Evolutionary conservation across 2,888 invertebrate species (phyloP).

Genomic region (Therioaphis trifolii): DNA sequence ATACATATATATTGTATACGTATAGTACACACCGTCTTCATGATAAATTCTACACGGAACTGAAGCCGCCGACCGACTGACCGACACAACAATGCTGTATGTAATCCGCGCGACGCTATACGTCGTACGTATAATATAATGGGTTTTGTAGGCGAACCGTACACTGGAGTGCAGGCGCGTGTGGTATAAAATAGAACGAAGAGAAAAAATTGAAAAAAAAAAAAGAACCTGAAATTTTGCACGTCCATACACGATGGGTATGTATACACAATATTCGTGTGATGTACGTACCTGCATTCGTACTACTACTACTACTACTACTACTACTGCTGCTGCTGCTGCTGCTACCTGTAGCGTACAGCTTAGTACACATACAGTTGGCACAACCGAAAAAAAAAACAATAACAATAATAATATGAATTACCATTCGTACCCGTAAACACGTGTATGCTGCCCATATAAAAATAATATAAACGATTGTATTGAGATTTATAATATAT

Average conservation of each 20-base stretch:
- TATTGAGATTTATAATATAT: neutral
- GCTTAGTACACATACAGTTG: no score
- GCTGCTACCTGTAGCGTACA: no score
- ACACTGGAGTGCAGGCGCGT: neutral
- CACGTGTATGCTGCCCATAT: no score
- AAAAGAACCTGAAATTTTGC: neutral
- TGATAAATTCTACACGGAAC: no score
- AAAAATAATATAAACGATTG: neutral
- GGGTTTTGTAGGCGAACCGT: constrained; percentile 5
- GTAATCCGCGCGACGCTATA: neutral
- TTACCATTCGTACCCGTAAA: no score
- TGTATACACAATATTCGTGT: no score
- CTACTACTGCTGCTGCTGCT: no score
- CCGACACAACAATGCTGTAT: neutral
- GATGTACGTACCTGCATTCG: no score
- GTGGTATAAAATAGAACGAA: neutral
- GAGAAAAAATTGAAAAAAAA: neutral
- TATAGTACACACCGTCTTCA: no score
- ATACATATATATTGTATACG: no score
- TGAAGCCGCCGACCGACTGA: constrained; percentile 3
- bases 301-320: no score
- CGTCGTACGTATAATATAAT: neutral
- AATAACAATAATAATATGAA: neutral
- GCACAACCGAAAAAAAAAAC: neutral
- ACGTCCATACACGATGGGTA: neutral